Evolutionary conservation across 2,888 invertebrate species (phyloP).

Genomic region (Melanostoma scalare): DNA sequence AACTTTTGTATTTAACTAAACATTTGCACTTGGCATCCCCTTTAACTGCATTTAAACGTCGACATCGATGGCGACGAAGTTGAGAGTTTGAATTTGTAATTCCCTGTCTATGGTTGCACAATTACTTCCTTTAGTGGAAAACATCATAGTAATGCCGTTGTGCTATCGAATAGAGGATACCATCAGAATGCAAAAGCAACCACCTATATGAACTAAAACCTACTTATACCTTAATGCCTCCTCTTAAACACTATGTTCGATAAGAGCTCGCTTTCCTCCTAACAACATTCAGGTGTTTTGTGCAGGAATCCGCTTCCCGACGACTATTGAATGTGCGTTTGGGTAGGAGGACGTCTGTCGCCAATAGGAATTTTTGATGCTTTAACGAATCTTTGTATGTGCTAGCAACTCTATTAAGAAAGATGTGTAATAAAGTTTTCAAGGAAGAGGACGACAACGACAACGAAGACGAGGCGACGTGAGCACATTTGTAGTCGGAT

Average conservation of each 20-base stretch:
- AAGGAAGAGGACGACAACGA: neutral
- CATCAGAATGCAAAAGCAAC: constrained; percentile 4
- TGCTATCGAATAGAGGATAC: constrained; percentile 19
- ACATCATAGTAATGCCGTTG: constrained; percentile 10
- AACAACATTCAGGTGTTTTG: constrained; percentile 26
- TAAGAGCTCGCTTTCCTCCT: constrained; percentile 9
- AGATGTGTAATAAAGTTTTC: constrained; percentile 40
- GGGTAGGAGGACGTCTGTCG: constrained; percentile 27
- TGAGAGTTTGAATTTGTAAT: constrained; percentile 65
- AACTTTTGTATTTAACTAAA: too few species aligned
- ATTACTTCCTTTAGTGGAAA: constrained; percentile 56
- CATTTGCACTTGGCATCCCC: constrained; percentile 4
- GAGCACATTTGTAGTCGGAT: constrained; percentile 36
- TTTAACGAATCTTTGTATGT: constrained; percentile 32
- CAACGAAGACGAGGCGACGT: neutral
- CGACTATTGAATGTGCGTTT: constrained; percentile 11
- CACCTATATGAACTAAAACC: neutral
- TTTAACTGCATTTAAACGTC: too few species aligned
- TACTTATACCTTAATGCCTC: neutral
- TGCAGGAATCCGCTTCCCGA: constrained; percentile 11
- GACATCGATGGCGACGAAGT: neutral
- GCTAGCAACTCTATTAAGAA: neutral
- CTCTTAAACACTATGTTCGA: constrained; percentile 34
- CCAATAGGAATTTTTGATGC: constrained; percentile 48
- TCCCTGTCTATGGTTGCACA: constrained; percentile 61